phyloP scores from a whole-genome alignment of 1,140 invertebrate species.

The Hermetia illucens region DNA sequence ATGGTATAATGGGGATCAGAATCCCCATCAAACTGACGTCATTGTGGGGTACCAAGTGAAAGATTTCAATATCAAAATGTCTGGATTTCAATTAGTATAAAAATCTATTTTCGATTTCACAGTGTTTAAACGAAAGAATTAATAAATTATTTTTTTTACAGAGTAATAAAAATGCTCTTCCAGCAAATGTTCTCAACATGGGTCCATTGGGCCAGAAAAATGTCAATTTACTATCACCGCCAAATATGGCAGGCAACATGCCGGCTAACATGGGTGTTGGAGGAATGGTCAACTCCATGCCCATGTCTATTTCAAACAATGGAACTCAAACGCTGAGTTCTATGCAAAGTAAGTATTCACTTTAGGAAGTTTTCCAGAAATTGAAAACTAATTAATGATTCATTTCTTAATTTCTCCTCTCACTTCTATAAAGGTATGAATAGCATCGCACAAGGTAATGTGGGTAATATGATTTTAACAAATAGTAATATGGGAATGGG shows the following conservation, averaged over 20 bases:
- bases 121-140: background rate
- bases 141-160: slow-evolving; percentile 21
- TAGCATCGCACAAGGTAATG: slow-evolving; percentile 39
- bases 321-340: slow-evolving; percentile 47
- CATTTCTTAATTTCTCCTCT: background rate
- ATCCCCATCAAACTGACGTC: no score
- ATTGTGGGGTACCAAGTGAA: no score
- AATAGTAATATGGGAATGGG: slow-evolving; percentile 51
- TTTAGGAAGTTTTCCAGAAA: no score
- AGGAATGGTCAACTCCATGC: slow-evolving; percentile 40
- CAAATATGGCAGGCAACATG: slow-evolving; percentile 51
- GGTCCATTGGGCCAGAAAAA: slow-evolving; percentile 62
- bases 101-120: slow-evolving; percentile 1
- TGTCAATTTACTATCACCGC: slow-evolving; percentile 66
- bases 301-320: slow-evolving; percentile 45
- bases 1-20: no score
- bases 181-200: slow-evolving; percentile 49
- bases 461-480: slow-evolving; percentile 52
- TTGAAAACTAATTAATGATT: no score
- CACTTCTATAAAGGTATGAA: slow-evolving; percentile 37
- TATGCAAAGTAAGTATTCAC: slow-evolving; percentile 38
- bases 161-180: slow-evolving; percentile 56
- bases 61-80: no score
- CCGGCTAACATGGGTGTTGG: slow-evolving; percentile 39
- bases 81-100: no score